These are phyloP conservation scores for Notothenia rossii DNA, from an alignment of 2,113 vertebrate genomes.

Conservation along the genomic window DNA sequence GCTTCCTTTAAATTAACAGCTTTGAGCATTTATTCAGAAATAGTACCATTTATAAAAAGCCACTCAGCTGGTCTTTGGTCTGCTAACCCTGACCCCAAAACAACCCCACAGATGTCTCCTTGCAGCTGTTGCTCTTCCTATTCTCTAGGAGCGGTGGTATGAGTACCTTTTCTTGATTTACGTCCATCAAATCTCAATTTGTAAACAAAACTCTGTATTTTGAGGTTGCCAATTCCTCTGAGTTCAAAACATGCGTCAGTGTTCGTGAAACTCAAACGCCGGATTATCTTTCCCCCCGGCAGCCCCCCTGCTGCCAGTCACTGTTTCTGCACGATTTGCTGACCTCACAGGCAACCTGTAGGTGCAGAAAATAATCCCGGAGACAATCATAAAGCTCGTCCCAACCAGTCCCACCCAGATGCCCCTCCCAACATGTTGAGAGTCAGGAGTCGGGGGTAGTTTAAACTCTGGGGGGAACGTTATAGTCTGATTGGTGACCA, in stretches of 20 bases:
- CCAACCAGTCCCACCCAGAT: constrained; percentile 78
- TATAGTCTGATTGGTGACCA: constrained; percentile 82
- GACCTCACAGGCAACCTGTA: constrained; percentile 56
- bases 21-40: too few relatives aligned
- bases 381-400: constrained; percentile 70
- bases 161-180: too few relatives aligned
- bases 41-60: too few relatives aligned
- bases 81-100: too few relatives aligned
- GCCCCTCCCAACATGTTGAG: constrained; percentile 77
- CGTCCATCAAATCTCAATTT: not conserved
- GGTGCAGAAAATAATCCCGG: constrained; percentile 76
- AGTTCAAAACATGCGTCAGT: not conserved
- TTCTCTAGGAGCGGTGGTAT: too few relatives aligned
- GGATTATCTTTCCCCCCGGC: constrained; percentile 52
- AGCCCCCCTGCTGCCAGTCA: not conserved
- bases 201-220: not conserved
- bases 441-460: constrained; percentile 77
- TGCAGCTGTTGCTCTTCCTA: too few relatives aligned
- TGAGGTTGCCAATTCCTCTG: not conserved
- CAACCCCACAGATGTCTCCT: too few relatives aligned
- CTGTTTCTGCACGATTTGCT: not conserved
- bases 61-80: too few relatives aligned
- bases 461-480: constrained; percentile 81
- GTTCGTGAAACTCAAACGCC: constrained; percentile 57
- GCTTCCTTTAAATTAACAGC: not conserved